These are phyloP conservation scores for Oxygymnocypris stewartii DNA, from an alignment of 2,113 vertebrate genomes.

Conservation along the genomic window DNA sequence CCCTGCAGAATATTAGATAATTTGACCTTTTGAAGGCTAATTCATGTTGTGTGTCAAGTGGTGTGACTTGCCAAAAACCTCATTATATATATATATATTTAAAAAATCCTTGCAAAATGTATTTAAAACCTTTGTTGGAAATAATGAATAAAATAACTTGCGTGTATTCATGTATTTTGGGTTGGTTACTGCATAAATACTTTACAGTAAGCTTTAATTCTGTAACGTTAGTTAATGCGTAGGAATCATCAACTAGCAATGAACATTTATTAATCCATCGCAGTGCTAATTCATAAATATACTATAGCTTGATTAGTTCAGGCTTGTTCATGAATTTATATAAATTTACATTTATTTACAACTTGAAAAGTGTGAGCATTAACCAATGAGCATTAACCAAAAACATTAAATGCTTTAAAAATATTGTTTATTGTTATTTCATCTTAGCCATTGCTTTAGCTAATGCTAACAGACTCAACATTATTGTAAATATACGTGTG, in stretches of 20 bases:
- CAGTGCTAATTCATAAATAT: background rate
- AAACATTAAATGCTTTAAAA: background rate
- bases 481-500: background rate
- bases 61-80: background rate
- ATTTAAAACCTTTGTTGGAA: background rate
- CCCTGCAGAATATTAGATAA: no score
- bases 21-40: background rate
- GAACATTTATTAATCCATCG: background rate
- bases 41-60: background rate
- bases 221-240: background rate
- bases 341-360: background rate
- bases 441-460: background rate
- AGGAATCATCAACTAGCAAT: background rate
- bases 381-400: background rate
- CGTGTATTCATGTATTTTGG: no score
- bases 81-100: background rate
- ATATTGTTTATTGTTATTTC: no score
- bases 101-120: background rate
- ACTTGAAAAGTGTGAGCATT: background rate
- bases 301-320: background rate
- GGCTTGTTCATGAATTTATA: background rate
- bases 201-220: no score
- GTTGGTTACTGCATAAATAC: no score
- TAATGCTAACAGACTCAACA: background rate
- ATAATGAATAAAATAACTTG: background rate